Conservation (phyloP, 2,113 vertebrate species). For the Beaufortia kweichowensis region DNA sequence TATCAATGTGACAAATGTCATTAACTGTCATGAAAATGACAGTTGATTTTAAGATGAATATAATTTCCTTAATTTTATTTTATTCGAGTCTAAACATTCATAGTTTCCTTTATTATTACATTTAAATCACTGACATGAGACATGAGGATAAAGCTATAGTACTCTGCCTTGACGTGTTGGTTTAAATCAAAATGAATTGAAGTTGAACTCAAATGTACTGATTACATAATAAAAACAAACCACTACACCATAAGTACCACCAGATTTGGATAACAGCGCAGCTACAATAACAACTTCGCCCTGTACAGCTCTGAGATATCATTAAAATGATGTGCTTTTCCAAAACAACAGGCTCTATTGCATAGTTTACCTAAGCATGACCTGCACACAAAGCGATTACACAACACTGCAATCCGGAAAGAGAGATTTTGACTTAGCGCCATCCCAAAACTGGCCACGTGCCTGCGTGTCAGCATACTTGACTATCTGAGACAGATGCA, state of each 20-base stretch:
- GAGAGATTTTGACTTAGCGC: neutral
- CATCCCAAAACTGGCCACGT: neutral
- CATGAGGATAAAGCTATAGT: neutral
- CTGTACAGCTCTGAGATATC: slow-evolving; percentile 18
- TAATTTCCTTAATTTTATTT: neutral
- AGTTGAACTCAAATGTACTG: slow-evolving; percentile 16
- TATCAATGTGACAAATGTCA: no score
- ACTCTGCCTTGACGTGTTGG: neutral
- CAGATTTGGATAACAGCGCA: slow-evolving; percentile 4
- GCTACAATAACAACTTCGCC: slow-evolving; percentile 31
- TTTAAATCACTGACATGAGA: neutral
- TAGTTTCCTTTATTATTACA: neutral
- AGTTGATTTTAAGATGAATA: no score
- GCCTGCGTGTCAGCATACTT: slow-evolving; percentile 4
- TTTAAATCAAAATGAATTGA: neutral
- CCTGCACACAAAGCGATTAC: slow-evolving; percentile 21
- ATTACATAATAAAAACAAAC: slow-evolving; percentile 29
- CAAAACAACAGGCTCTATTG: slow-evolving; percentile 28
- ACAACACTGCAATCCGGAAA: slow-evolving; percentile 23
- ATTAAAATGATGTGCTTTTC: slow-evolving; percentile 25
- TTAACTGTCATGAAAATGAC: no score
- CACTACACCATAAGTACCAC: slow-evolving; percentile 8
- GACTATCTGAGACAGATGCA: slow-evolving; percentile 22
- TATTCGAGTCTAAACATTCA: no score
- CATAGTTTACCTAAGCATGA: slow-evolving; percentile 33